Percentiles rank a stretch among this genome's conserved stretches.
Evolutionary conservation across 2,797 vertebrate genomes (phyloP).

Genomic region (Morelia viridis): DNA sequence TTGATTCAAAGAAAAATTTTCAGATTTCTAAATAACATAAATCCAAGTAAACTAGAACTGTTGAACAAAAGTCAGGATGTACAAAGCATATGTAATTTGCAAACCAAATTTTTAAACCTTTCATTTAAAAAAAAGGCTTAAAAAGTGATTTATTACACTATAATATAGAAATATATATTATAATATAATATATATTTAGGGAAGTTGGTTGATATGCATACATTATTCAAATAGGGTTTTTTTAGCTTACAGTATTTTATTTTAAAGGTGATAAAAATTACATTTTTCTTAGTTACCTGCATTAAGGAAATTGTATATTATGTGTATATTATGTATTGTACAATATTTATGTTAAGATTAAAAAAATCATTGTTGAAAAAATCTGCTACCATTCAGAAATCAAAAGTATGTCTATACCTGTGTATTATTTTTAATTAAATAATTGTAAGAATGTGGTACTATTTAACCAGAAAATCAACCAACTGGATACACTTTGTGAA

Average conservation of each 20-base stretch:
- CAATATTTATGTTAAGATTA: constrained; percentile 42
- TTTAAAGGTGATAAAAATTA: constrained; percentile 44
- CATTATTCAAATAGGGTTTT: constrained; percentile 35
- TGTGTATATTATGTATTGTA: constrained; percentile 32
- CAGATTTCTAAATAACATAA: not conserved
- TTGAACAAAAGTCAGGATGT: constrained; percentile 35
- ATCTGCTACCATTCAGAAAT: constrained; percentile 53
- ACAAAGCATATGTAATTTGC: constrained; percentile 50
- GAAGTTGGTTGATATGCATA: constrained; percentile 31
- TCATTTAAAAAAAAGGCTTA: constrained; percentile 12
- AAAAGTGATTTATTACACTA: constrained; percentile 18
- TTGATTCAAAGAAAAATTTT: not conserved
- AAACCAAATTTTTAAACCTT: constrained; percentile 14
- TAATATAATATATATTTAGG: constrained; percentile 21
- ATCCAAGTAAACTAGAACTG: constrained; percentile 17
- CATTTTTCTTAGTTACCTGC: constrained; percentile 41
- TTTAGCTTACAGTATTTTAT: constrained; percentile 36
- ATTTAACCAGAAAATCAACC: constrained; percentile 47
- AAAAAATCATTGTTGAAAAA: constrained; percentile 40
- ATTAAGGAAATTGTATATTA: constrained; percentile 18
- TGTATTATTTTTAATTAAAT: constrained; percentile 51
- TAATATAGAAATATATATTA: constrained; percentile 12
- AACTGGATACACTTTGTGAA: constrained; percentile 53
- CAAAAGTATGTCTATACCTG: constrained; percentile 37
- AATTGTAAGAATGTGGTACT: constrained; percentile 50